Evolutionary conservation across 2,888 invertebrate genomes (phyloP), one percentile per base, ranked within the genome.

Genomic region (Lobophora halterata): DNA sequence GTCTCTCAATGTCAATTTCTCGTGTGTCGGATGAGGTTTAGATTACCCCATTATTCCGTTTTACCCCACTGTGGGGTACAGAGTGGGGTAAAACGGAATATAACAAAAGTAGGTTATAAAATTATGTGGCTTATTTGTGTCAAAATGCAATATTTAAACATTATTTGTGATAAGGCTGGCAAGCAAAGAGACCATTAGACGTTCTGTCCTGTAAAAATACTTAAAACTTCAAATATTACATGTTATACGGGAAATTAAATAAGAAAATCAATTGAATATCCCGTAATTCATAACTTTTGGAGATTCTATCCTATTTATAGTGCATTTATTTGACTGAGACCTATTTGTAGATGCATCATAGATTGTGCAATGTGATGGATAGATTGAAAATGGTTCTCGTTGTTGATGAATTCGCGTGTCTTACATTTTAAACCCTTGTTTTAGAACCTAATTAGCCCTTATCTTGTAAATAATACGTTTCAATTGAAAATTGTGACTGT

Each of bases 61-160:
- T 14, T 14, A 14, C 17, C 5, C 2, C 6, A 2, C 5, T 17
- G 2, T 5, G n/a, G 5, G 5, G 6, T 5, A 5, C n/a, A 2
- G 17, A n/a, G 2, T 2, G 5, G 17, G 17, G 5, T n/a, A 4
- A 10, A 28, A 24, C 19, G 26, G n/a, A 10, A n/a, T 32, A 29
- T 48, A 49, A 30, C 13, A 40, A 36, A 43, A 31, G 60, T 61
- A 59, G 60, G 54, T 51, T 56, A 58, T 69, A 71, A 65, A 62
- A 69, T 59, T 62, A 70, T 70, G 80, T 80, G 79, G 79, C 80
- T 79, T 79, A 80, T 71, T 65, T 53, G 58, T 72, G 73, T 77
- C 57, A 51, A 62, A 63, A 62, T 56, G 65, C 68, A 69, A 77
- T 46, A 74, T 71, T 68, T 67, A 52, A 58, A 65, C 54, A 61